These are phyloP conservation scores for Tigriopus japonicus DNA, from an alignment of 1,140 invertebrate species.

Conservation along the genomic window DNA sequence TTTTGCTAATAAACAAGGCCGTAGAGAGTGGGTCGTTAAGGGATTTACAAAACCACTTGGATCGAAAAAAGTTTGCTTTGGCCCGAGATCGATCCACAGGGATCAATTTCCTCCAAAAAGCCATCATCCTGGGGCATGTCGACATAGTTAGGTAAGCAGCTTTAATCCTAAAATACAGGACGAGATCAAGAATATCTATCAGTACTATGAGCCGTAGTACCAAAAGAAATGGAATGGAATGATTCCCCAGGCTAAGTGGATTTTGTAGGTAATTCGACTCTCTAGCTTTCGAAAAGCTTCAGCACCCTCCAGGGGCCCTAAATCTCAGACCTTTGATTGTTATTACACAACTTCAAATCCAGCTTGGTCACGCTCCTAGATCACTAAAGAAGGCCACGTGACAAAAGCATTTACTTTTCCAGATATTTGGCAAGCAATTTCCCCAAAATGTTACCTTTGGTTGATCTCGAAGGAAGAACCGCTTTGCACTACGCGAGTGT, in stretches of 20 bases:
- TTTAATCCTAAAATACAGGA: not conserved
- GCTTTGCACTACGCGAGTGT: slow-evolving; percentile 77
- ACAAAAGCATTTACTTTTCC: not conserved
- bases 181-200: not conserved
- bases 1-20: slow-evolving; percentile 62
- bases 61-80: slow-evolving; percentile 72
- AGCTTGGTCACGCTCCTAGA: too few species aligned
- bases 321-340: too few species aligned
- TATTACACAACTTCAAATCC: too few species aligned
- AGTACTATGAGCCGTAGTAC: not conserved
- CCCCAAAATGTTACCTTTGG: slow-evolving; percentile 39
- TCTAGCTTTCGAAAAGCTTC: not conserved
- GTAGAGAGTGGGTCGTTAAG: slow-evolving; percentile 63
- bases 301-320: too few species aligned
- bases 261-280: not conserved
- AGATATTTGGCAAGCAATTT: slow-evolving; percentile 38
- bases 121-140: slow-evolving; percentile 47
- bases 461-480: slow-evolving; percentile 59
- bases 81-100: slow-evolving; percentile 70
- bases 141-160: slow-evolving; percentile 18
- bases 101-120: slow-evolving; percentile 68
- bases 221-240: not conserved
- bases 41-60: slow-evolving; percentile 61
- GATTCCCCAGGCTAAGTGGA: not conserved
- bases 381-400: too few species aligned